phyloP scores from a whole-genome alignment of 2,888 invertebrate species.

The Copidosoma aretas region DNA sequence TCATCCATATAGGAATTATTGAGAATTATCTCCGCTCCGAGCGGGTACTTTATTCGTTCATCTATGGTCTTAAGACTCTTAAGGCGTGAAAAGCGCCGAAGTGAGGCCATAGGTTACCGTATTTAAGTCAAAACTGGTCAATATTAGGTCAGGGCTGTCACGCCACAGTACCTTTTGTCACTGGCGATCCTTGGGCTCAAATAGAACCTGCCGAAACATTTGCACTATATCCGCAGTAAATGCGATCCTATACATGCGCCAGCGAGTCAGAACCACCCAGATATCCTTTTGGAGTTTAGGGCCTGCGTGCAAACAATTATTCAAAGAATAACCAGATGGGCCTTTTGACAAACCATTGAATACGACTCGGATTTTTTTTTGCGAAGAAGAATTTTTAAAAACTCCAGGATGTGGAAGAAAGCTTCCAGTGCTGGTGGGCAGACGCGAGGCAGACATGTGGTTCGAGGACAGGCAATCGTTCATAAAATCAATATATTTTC shows the following conservation, averaged over 20 bases:
- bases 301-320: conserved; percentile 50
- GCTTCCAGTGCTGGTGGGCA: no score
- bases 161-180: conserved; percentile 48
- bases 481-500: no score
- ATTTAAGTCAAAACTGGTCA: conserved; percentile 1
- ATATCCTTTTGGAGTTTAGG: conserved; percentile 53
- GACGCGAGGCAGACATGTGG: no score
- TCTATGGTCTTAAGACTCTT: conserved; percentile 20
- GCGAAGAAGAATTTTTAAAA: no score
- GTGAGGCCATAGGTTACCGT: conserved; percentile 23
- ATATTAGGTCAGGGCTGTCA: neutral
- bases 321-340: conserved; percentile 31
- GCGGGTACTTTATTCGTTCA: neutral
- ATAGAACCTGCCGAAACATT: neutral
- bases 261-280: conserved; percentile 48
- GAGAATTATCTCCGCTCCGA: neutral
- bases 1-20: neutral
- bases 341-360: neutral
- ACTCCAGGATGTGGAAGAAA: no score
- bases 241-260: conserved; percentile 46
- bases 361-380: neutral
- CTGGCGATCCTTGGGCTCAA: conserved; percentile 44
- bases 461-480: no score
- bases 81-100: conserved; percentile 17
- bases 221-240: conserved; percentile 40